Evolutionary conservation across 2,888 invertebrate genomes (phyloP).

Genomic region (Bedellia somnulentella): DNA sequence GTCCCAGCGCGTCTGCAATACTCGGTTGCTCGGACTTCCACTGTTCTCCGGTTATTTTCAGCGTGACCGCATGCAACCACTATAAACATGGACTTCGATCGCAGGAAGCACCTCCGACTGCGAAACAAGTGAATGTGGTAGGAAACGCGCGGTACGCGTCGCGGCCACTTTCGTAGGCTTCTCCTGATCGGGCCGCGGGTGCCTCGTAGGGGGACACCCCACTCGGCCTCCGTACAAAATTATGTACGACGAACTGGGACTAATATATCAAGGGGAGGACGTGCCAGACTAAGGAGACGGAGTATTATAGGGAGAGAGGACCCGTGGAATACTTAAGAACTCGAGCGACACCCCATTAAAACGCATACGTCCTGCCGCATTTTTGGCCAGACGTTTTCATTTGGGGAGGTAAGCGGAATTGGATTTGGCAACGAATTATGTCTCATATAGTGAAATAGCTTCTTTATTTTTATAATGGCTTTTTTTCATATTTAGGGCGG

Average conservation of each 20-base stretch:
- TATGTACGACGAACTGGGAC: slow-evolving; percentile 63
- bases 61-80: slow-evolving; percentile 8
- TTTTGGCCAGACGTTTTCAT: slow-evolving; percentile 57
- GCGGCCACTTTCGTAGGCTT: slow-evolving; percentile 9
- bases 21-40: slow-evolving; percentile 2
- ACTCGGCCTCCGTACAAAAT: slow-evolving; percentile 30
- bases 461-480: slow-evolving; percentile 8
- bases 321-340: slow-evolving; percentile 60
- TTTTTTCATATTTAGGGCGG: neutral
- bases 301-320: slow-evolving; percentile 50
- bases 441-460: slow-evolving; percentile 3
- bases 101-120: slow-evolving; percentile 4
- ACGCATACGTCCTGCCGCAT: slow-evolving; percentile 46
- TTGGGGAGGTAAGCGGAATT: slow-evolving; percentile 26
- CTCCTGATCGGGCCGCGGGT: slow-evolving; percentile 18
- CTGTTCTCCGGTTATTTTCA: slow-evolving; percentile 10
- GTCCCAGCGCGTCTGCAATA: neutral
- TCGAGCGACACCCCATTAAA: slow-evolving; percentile 59
- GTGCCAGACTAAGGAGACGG: slow-evolving; percentile 59
- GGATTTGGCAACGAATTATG: slow-evolving; percentile 13
- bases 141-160: slow-evolving; percentile 8
- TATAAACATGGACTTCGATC: slow-evolving; percentile 6
- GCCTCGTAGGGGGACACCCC: slow-evolving; percentile 37
- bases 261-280: slow-evolving; percentile 61
- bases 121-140: slow-evolving; percentile 19